Evolutionary conservation across 2,113 vertebrate genomes (phyloP).

Genomic region (Rhinopomastus cyanomelas): DNA sequence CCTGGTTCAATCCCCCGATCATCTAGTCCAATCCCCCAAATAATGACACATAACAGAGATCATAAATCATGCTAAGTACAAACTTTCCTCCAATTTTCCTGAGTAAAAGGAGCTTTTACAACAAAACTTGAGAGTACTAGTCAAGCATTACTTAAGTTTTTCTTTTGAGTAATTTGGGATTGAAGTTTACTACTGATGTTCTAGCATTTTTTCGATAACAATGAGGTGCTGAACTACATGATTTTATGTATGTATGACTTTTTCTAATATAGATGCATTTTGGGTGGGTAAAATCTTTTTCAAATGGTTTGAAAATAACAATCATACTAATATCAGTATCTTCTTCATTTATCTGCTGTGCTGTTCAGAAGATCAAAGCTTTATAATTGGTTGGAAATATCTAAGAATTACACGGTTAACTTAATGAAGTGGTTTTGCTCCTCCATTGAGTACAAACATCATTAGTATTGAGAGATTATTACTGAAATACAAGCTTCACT

Average conservation of each 20-base stretch:
- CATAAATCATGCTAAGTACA: not conserved
- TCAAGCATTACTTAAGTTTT: not conserved
- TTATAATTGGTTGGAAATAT: not conserved
- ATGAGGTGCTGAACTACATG: not conserved
- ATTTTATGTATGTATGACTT: not conserved
- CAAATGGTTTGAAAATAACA: not conserved
- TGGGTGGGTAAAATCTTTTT: not conserved
- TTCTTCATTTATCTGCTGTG: not conserved
- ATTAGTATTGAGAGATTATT: not conserved
- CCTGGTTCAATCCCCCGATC: too few relatives aligned
- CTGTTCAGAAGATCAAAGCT: slow-evolving; percentile 17
- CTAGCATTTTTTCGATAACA: not conserved
- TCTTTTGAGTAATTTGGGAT: not conserved
- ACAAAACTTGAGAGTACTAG: not conserved
- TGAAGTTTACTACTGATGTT: not conserved
- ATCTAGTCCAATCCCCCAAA: too few relatives aligned
- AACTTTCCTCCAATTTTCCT: not conserved
- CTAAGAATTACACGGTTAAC: not conserved
- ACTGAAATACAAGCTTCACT: not conserved
- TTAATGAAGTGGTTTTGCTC: slow-evolving; percentile 1
- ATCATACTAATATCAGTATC: not conserved
- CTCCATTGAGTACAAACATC: not conserved
- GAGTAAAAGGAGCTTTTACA: not conserved
- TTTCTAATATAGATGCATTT: not conserved
- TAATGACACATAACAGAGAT: not conserved